Conservation (phyloP, 2,888 invertebrate species). For the Hyalella azteca region DNA sequence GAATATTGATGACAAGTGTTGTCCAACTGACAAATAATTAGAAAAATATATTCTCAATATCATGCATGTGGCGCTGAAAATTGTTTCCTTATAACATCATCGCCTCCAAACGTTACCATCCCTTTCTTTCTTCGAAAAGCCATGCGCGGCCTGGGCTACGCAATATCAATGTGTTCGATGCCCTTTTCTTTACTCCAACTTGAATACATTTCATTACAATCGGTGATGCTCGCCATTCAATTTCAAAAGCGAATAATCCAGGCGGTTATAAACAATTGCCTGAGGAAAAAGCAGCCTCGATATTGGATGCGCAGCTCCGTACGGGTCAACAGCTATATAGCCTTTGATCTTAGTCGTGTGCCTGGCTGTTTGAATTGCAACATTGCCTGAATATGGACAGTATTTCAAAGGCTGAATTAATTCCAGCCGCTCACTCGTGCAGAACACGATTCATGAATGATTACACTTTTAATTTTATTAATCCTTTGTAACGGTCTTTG, state of each 20-base stretch:
- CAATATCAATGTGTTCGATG: slow-evolving; percentile 15
- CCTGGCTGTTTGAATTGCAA: neutral
- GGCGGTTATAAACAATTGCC: slow-evolving; percentile 33
- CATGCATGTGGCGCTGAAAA: too few species aligned
- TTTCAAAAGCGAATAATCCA: slow-evolving; percentile 30
- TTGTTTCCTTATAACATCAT: too few species aligned
- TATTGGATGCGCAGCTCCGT: slow-evolving; percentile 1
- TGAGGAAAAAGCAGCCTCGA: slow-evolving; percentile 10
- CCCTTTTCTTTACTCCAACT: slow-evolving; percentile 22
- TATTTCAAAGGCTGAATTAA: slow-evolving; percentile 30
- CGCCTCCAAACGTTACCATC: too few species aligned
- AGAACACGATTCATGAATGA: neutral
- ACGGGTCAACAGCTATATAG: slow-evolving; percentile 21
- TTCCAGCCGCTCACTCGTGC: neutral
- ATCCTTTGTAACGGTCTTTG: too few species aligned
- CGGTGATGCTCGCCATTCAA: slow-evolving; percentile 31
- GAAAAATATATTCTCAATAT: too few species aligned
- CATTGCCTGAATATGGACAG: slow-evolving; percentile 25
- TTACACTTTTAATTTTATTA: neutral
- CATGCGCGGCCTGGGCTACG: neutral
- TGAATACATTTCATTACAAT: slow-evolving; percentile 33
- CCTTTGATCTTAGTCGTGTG: slow-evolving; percentile 14
- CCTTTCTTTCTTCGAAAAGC: too few species aligned
- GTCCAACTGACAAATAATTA: too few species aligned
- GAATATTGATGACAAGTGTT: too few species aligned